Base-by-base conservation (phyloP, 1,140 invertebrate genomes). In the Oncopeltus fasciatus region DNA sequence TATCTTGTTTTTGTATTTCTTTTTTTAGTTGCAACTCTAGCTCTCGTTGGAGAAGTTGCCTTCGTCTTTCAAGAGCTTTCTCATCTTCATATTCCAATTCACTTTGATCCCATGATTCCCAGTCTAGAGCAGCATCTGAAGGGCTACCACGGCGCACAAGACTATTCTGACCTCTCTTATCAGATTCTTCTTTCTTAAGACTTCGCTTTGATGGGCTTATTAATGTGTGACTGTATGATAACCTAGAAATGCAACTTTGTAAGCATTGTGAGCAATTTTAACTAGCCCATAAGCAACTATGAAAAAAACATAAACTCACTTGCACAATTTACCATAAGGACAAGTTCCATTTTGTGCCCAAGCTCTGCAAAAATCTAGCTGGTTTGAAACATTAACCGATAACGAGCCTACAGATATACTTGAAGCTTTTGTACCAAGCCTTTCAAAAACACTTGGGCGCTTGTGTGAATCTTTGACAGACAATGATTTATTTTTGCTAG, bases 31-130 rank as follows among this genome's bases (percentile, higher is more conserved):
- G 84, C 70, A 86, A 75, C 68, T 86, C 85, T 71, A 90, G 75
- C 75, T 88, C 86, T 69, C 85, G 77, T 70, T 89, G 83, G 66
- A 90, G 76, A 68, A 87, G 79, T 69, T 84, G 83, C 65, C 86
- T 77, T 64, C 86, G 78, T 73, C 83, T 83, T 72, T 89, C 86
- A 67, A 90, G 74, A 46, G 83, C 85, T 70, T 88, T 85, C 64
- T 88, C 85, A 75, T 90, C 86, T 65, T 86, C 87, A 77, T 87
- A 87, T 71, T 89, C 88, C 69, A 89, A 74, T 73, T 84, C 82
- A 67, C 81, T 84, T 74, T 86, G 83, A 72, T 86, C 83, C 84
- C 84, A 87, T 69, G 82, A 81, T 69, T 86, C 83, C 72, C 83
- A 82, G 69, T 85, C 82, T 65, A 80, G 76, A 64, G 83, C 83